Evolutionary conservation across 2,888 invertebrate genomes (phyloP), one percentile per base, ranked within the genome.

Genomic region (Plemyria rubiginata): DNA sequence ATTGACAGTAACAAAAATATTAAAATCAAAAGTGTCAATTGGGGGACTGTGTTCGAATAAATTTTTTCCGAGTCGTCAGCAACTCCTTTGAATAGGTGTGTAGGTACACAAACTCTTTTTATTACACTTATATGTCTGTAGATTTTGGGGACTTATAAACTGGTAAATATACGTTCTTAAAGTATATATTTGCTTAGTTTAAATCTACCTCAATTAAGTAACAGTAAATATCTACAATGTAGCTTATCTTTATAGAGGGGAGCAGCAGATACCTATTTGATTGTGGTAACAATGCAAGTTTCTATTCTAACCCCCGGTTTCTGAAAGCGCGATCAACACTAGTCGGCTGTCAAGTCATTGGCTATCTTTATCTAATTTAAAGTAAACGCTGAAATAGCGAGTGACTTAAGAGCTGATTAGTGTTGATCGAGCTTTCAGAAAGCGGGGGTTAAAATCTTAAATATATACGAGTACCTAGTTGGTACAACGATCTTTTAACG

Each of bases 401-500:
- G n/a, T n/a, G n/a, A n/a, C n/a, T n/a, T n/a, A n/a, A n/a, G n/a
- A n/a, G n/a, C n/a, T n/a, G n/a, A n/a, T n/a, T n/a, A n/a, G n/a
- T n/a, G n/a, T n/a, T n/a, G n/a, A n/a, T n/a, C n/a, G n/a, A n/a
- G n/a, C n/a, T n/a, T n/a, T n/a, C n/a, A n/a, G n/a, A n/a, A n/a
- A n/a, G n/a, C n/a, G n/a, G n/a, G n/a, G n/a, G n/a, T n/a, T 48
- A 28, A 28, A 29, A 13, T 29, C 45, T 16, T 16, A 16, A 16
- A 16, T 45, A 45, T 16, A 45, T 16, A 45, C 45, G 16, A 45
- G 45, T 45, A n/a, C n/a, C n/a, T n/a, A 45, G 7, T 50, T 29
- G 8, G 29, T 51, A 54, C 45, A 16, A 16, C 16, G 16, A 38
- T 55, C 46, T 65, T 52, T 51, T 56, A 67, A 63, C 51, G 58